Evolutionary conservation across 2,113 vertebrate genomes (phyloP).

Genomic region (Paramormyrops kingsleyae): DNA sequence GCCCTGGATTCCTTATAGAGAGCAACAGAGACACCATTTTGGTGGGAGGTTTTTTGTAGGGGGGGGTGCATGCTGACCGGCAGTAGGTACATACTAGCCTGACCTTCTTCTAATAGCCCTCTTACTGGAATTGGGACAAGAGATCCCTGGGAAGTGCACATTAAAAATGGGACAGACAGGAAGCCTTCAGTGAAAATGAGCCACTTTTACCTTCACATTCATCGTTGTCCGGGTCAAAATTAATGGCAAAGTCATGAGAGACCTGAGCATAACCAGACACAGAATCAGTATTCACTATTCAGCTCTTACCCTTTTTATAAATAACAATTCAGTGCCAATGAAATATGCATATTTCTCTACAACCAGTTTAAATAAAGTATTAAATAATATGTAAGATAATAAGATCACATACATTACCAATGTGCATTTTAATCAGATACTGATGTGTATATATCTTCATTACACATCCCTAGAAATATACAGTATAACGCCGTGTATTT

Average conservation of each 20-base stretch:
- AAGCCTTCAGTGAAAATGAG: neutral
- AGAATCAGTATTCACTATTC: neutral
- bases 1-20: conserved; percentile 78
- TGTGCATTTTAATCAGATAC: neutral
- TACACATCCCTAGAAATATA: neutral
- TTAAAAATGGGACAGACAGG: neutral
- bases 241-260: conserved; percentile 93
- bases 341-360: neutral
- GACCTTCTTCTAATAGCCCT: neutral
- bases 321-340: neutral
- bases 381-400: neutral
- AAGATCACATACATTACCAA: neutral
- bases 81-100: neutral
- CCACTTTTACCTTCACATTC: conserved; percentile 83
- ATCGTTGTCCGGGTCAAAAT: conserved; percentile 85
- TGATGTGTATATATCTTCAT: neutral
- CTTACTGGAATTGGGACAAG: neutral
- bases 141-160: neutral
- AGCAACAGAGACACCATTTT: neutral
- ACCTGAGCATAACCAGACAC: conserved; percentile 59
- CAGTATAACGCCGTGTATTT: neutral
- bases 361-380: neutral
- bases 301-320: neutral
- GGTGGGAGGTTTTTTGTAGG: neutral
- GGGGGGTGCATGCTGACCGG: neutral